phyloP scores from a whole-genome alignment of 2,888 invertebrate genomes.

The Epinotia nisella region DNA sequence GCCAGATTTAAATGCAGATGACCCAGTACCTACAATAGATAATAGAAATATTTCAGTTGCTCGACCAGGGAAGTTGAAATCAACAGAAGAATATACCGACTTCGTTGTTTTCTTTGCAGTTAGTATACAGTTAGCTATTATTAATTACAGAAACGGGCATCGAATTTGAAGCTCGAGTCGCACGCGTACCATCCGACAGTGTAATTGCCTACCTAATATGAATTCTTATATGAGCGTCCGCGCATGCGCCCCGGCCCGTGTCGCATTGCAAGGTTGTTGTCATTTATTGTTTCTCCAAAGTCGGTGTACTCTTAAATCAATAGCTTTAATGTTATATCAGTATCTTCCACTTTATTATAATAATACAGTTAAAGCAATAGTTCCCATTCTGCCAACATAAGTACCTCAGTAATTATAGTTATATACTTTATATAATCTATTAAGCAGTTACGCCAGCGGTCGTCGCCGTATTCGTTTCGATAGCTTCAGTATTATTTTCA shows the following conservation, averaged over 20 bases:
- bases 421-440: slow-evolving; percentile 45
- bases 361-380: slow-evolving; percentile 77
- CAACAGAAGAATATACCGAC: slow-evolving; percentile 73
- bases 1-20: slow-evolving; percentile 48
- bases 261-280: slow-evolving; percentile 52
- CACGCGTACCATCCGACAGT: background rate
- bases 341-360: slow-evolving; percentile 79
- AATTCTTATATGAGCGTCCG: slow-evolving; percentile 1
- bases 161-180: background rate
- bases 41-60: slow-evolving; percentile 72
- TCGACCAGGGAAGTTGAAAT: slow-evolving; percentile 67
- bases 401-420: slow-evolving; percentile 79
- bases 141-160: slow-evolving; percentile 40
- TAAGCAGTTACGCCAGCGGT: slow-evolving; percentile 33
- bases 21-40: slow-evolving; percentile 79
- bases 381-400: slow-evolving; percentile 73
- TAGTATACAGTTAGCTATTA: slow-evolving; percentile 46
- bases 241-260: slow-evolving; percentile 14
- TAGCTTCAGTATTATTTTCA: slow-evolving; percentile 53
- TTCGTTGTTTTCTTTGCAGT: slow-evolving; percentile 51
- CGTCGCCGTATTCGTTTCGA: slow-evolving; percentile 23
- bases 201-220: background rate
- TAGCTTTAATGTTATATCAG: slow-evolving; percentile 83
- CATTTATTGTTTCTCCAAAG: slow-evolving; percentile 56
- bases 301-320: slow-evolving; percentile 77